Base-by-base conservation (phyloP, 30 jellyfish, hydroid and myxozoan genomes). In the Hydractinia echinata region DNA sequence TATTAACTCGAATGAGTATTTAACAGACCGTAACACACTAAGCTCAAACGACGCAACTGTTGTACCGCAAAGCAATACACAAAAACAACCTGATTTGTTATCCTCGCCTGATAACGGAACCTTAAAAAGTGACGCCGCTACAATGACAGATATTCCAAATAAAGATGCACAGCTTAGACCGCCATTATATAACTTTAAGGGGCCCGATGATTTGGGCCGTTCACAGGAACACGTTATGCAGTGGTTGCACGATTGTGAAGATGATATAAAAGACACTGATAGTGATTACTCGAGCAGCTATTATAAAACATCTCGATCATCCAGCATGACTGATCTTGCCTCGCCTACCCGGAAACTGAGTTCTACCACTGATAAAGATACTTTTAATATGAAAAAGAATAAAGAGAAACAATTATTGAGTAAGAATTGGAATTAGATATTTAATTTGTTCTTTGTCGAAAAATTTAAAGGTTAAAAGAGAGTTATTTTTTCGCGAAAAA, bases 281-380 rank as follows among this genome's bases (percentile, higher is more conserved):
- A 44, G 76, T 21, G 82, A 70, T 73, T 52, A 67, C 44, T 67
- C 89, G 53, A 90, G 97, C 71, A 84, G 68, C 16, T 93, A 85
- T 53, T 89, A 89, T 69, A 74, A 84, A 61, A 84, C 96, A 8
- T 89, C 96, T n/a, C 73, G 90, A 81, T 83, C 91, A 7, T 89
- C 96, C 61, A 89, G 96, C 61, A 52, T 83, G 61, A 79, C 87
- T 50, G 96, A 89, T 62, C 56, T 89, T n/a, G 70, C 55, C 11
- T 53, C 79, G 10, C 83, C 82, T 54, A 21, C 83, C 19, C 77
- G 73, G 61, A 81, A 51, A 13, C 39, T 64, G 51, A 64, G 39
- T 64, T 64, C 39, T 64, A 30, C 2, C 44, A 30, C 44, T 30
- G 44, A 30, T 30, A 30, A 30, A 30, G 44, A 30, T 30, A 30